Percentiles rank a stretch among this genome's conserved stretches.
Conservation (phyloP, 2,113 vertebrate genomes). For the Amia ocellicauda region DNA sequence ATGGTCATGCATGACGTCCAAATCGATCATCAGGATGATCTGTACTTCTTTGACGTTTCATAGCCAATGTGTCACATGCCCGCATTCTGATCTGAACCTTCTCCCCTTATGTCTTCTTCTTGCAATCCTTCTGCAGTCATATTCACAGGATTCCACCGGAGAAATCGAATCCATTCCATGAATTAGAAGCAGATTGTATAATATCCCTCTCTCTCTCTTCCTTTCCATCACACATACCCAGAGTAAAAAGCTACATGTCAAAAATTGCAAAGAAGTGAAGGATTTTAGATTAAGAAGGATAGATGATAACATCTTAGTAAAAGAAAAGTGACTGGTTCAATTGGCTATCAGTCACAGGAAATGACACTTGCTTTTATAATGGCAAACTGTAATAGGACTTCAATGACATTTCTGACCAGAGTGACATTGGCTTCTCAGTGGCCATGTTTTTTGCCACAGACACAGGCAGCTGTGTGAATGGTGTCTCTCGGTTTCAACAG, state of each 20-base stretch:
- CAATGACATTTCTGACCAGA: slow-evolving; percentile 29
- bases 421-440: slow-evolving; percentile 11
- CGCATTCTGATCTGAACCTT: neutral
- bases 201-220: neutral
- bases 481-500: slow-evolving; percentile 19
- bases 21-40: no score
- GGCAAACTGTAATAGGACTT: slow-evolving; percentile 29
- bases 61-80: no score
- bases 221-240: neutral
- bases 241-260: slow-evolving; percentile 14
- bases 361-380: slow-evolving; percentile 38
- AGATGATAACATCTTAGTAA: slow-evolving; percentile 30
- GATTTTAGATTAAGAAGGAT: slow-evolving; percentile 28
- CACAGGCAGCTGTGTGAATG: slow-evolving; percentile 18
- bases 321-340: slow-evolving; percentile 31
- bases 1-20: no score
- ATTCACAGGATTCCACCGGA: neutral
- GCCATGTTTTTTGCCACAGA: slow-evolving; percentile 6
- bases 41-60: no score
- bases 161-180: neutral
- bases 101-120: neutral
- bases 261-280: slow-evolving; percentile 19
- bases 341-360: slow-evolving; percentile 38
- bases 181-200: neutral
- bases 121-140: neutral